Evolutionary conservation across 2,797 vertebrate genomes (phyloP), one percentile per base, ranked within the genome.

Genomic region (Gobionotothen gibberifrons): DNA sequence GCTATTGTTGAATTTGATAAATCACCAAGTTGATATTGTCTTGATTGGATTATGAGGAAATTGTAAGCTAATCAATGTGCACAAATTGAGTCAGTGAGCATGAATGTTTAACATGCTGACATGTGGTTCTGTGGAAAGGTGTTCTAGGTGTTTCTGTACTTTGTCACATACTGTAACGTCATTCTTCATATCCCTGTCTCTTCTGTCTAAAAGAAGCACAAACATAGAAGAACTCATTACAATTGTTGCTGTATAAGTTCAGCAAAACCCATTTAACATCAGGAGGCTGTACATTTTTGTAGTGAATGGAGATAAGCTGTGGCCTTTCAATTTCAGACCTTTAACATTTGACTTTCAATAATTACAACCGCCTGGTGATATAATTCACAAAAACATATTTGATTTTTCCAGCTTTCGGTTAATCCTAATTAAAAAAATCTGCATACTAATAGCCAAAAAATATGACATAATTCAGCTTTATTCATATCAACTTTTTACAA

Each of bases 1-100:
- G 57, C 26, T 67, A 1, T 48, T 54, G 47, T 58, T 55, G 42
- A 74, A 67, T 72, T 59, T 36, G 72, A 51, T 78, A 62, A 81
- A 61, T 78, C 60, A 39, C 9, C 8, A 5, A 4, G 6, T 65
- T 32, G 46, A 21, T 14, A 40, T 58, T 69, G 54, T 49, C 32
- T 9, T 61, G 21, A 74, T 68, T 78, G 79, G 67, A 87, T 85
- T 62, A 78, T 62, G 53, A 83, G 60, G 59, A 78, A 83, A 82
- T 53, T 84, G 43, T 64, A 19, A 29, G 29, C 44, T 69, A 65
- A 85, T 85, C 84, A 69, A 79, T 85, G 58, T 22, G 39, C 70
- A 76, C 42, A 71, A 51, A 51, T 61, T 7, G 1, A 81, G 51
- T 69, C 63, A 46, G 53, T 19, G 32, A 69, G 46, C 40, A 9